Base-by-base conservation (phyloP, 1,140 invertebrate species). In the Mya arenaria region DNA sequence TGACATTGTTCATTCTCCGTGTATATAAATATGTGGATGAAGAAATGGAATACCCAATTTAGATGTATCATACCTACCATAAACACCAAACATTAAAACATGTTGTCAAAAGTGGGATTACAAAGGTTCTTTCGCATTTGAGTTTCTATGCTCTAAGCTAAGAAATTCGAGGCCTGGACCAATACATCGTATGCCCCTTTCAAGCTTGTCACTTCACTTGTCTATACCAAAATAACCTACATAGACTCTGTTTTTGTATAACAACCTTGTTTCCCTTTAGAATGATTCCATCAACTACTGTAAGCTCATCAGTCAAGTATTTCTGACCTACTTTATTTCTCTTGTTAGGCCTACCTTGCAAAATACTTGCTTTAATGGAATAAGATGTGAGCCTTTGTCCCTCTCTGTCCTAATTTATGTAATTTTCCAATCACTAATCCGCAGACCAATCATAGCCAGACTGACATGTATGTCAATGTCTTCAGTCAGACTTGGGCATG, bases 81-180 rank as follows among this genome's bases (percentile, higher is more conserved):
- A n/a, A n/a, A n/a, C n/a, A n/a, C n/a, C n/a, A n/a, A n/a, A n/a
- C n/a, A n/a, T n/a, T n/a, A n/a, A n/a, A n/a, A n/a, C n/a, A n/a
- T n/a, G n/a, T n/a, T n/a, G n/a, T n/a, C n/a, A n/a, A n/a, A n/a
- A n/a, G n/a, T 78, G 74, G 28, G 34, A 19, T 8, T 8, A 6
- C 23, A 68, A 13, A n/a, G 65, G 23, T 19, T 68, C 55, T n/a
- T 30, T 6, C 28, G n/a, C n/a, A n/a, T n/a, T n/a, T n/a, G n/a
- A n/a, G n/a, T 69, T 37, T 44, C 62, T 30, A 32, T 52, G 19
- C 44, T 2, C 0, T n/a, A 30, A 44, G 52, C 13, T n/a, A 1
- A 32, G 65, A 37, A 34, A 81, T 84, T 3, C 68, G 30, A 10
- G 82, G 65, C 82, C 82, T n/a, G 81, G 37, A 4, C 80, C 34